Conservation (phyloP, 1,140 invertebrate species). For the Zaprionus tsacasi region DNA sequence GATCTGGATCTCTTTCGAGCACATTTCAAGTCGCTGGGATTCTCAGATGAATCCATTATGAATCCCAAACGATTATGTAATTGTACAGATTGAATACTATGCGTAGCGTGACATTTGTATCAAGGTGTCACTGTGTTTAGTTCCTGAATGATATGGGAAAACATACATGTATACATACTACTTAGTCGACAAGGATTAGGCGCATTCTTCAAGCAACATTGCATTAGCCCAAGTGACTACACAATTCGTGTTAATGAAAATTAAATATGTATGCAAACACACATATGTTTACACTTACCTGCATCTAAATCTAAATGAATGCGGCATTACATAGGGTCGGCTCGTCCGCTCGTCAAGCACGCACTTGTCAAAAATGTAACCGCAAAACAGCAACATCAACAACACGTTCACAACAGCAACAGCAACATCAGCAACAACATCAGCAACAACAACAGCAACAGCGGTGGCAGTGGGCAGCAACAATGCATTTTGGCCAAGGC, state of each 20-base stretch:
- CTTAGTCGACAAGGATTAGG: not conserved
- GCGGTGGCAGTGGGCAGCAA: slow-evolving; percentile 24
- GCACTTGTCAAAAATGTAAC: slow-evolving; percentile 77
- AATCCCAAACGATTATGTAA: not conserved
- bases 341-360: slow-evolving; percentile 43
- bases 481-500: slow-evolving; percentile 80
- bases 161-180: not conserved
- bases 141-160: not conserved
- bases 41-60: not conserved
- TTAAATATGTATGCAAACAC: slow-evolving; percentile 55
- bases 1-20: not conserved
- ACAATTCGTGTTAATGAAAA: slow-evolving; percentile 50
- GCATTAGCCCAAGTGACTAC: slow-evolving; percentile 23
- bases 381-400: slow-evolving; percentile 59
- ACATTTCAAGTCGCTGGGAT: not conserved
- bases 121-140: not conserved
- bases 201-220: not conserved
- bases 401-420: slow-evolving; percentile 42
- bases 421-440: slow-evolving; percentile 21
- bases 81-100: not conserved
- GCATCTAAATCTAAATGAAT: slow-evolving; percentile 4
- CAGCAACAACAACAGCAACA: slow-evolving; percentile 14
- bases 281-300: slow-evolving; percentile 44
- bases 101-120: not conserved
- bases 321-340: slow-evolving; percentile 52